Evolutionary conservation across 30 jellyfish, hydroid and myxozoan genomes (phyloP), one percentile per base, ranked within the genome.

Genomic region (Aurelia aurita complex sp. Pacific): DNA sequence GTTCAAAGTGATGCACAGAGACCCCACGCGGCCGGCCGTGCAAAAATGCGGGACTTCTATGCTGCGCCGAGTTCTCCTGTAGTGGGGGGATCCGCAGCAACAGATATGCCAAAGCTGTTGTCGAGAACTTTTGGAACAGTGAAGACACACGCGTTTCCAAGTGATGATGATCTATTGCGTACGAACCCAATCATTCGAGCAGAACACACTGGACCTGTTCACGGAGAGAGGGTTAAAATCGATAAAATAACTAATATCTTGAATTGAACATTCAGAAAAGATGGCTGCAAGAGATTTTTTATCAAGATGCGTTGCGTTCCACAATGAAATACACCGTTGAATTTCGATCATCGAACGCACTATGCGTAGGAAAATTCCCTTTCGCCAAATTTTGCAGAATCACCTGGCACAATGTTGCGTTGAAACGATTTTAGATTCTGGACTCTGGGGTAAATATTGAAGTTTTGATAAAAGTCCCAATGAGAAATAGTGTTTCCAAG

Each of bases 81-180:
- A 11, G 11, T 46, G 1, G 67, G 60, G 16, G n/a, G 42, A 10
- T 10, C 67, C 14, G 12, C 76, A 11, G 36, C 78, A 12, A 61
- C 55, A 4, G 80, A 65, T 12, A 67, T 42, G 71, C 73, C 76
- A 23, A 34, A 36, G 51, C 79, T 33, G 23, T 35, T 57, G 1
- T 51, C 73, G 15, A 59, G 78, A n/a, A 23, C 36, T 17, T 12
- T 74, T 19, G 81, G 78, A 36, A 38, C 57, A 32, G 71, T 59
- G 50, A 42, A 78, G 29, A 35, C 96, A 14, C 62, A 16, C 50
- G 89, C 85, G 18, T 88, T 93, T 77, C 98, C 98, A 3, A 73
- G 91, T 5, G 98, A 93, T 80, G 85, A 83, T 2, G 98, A 93
- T 61, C 83, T 93, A 40, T 50, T 93, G 69, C 87, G 61, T 46